Evolutionary conservation across 2,113 vertebrate species (phyloP), one percentile per base, ranked within the genome.

Genomic region (Dicaeum eximium): DNA sequence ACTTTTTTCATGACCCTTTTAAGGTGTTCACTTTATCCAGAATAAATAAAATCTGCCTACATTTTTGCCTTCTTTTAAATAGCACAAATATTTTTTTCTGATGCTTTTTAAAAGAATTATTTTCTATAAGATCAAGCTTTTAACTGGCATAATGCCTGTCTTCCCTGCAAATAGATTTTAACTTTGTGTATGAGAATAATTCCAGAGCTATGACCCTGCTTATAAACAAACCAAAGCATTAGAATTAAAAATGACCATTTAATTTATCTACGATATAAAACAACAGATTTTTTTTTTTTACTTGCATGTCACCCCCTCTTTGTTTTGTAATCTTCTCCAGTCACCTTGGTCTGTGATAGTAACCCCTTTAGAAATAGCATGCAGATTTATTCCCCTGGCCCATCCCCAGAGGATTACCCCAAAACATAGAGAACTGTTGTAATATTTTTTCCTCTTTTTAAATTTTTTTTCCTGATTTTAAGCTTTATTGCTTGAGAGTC

Each of bases 1-100:
- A 67, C 80, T 81, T 89, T 91, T 93, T 91, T 80, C 82, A 57
- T 96, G 93, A 96, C 92, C 86, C 88, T 92, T 96, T 97, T 80
- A 96, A 75, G 90, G 84, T 93, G 48, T 58, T 87, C 74, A 78
- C 87, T 53, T 95, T 93, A 85, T 13, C n/a, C 85, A 57, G 62
- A 95, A 88, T 96, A 93, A 94, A 96, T 96, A 94, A 93, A 95
- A 88, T 90, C 82, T 90, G 28, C 40, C 89, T 90, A 47, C 18
- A 2, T 67, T 92, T 95, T 80, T 80, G n/a, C 23, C 15, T 90
- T 64, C 51, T 83, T 97, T 95, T 95, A 85, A 95, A 96, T 77
- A 94, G 84, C 81, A 53, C 27, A 61, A 71, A 80, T 96, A 64
- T 85, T 77, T 91, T 82, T 87, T 90, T 24, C 85, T 96, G 83